Evolutionary conservation across 2,888 invertebrate genomes (phyloP).

Genomic region (Ormyrus nitidulus): DNA sequence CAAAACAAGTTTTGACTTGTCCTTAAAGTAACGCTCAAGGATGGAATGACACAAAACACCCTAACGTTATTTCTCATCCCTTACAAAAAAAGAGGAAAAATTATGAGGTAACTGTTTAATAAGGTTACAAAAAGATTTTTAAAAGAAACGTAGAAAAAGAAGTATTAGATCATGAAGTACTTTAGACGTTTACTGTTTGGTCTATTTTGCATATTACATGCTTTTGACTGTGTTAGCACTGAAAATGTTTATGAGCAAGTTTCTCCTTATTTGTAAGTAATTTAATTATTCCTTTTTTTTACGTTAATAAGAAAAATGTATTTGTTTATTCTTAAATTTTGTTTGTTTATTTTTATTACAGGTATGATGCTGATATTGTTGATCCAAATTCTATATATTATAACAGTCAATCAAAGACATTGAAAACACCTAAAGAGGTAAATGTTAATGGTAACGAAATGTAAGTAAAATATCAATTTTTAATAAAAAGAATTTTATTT

Average conservation of each 20-base stretch:
- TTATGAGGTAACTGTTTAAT: too few relatives aligned
- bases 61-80: too few relatives aligned
- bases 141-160: not conserved
- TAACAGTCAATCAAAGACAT: constrained; percentile 56
- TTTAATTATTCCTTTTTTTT: not conserved
- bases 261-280: constrained; percentile 43
- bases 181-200: not conserved
- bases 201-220: constrained; percentile 26
- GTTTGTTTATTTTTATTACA: constrained; percentile 26
- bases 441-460: constrained; percentile 10
- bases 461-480: constrained; percentile 27
- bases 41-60: too few relatives aligned
- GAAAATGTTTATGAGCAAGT: constrained; percentile 36
- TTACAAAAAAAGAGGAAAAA: too few relatives aligned
- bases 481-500: not conserved
- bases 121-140: too few relatives aligned
- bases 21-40: too few relatives aligned
- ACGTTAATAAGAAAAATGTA: not conserved
- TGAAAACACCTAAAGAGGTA: constrained; percentile 32
- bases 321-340: not conserved
- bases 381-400: constrained; percentile 66
- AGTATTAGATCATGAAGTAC: constrained; percentile 30
- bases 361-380: constrained; percentile 55
- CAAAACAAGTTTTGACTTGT: too few relatives aligned
- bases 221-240: constrained; percentile 3